Base-by-base conservation (phyloP, 2,888 invertebrate genomes). In the Rhabditoides inermis region DNA sequence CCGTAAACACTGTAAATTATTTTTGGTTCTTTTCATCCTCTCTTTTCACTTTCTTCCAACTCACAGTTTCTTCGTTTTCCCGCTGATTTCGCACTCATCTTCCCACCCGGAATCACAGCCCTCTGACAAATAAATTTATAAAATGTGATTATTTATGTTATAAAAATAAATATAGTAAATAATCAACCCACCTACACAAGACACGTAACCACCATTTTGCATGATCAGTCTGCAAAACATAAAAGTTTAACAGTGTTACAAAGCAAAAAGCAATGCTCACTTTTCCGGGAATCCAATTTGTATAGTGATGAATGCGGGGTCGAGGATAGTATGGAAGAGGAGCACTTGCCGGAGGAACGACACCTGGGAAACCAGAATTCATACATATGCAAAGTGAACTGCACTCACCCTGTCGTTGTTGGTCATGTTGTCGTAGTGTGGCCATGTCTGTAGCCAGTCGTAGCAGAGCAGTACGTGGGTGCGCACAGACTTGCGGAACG, bases 371-470 rank as follows among this genome's bases (percentile, higher is more conserved):
- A 22, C 7, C 18, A 45, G 4, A n/a, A n/a, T n/a, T n/a, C n/a
- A n/a, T n/a, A n/a, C n/a, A n/a, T n/a, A n/a, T n/a, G n/a, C n/a
- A n/a, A n/a, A n/a, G n/a, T n/a, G n/a, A 30, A 30, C 6, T 18
- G 12, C 2, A 6, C 42, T 28, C 28, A 68, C 65, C 53, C 62
- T 58, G 48, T 73, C 73, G 15, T 56, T 53, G 22, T 63, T 64
- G 47, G 58, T 58, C 41, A 73, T 53, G 28, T 53, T 52, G n/a
- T 60, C 58, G 46, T 65, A 69, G 35, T 62, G 62, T 2, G 70
- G 70, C 73, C 73, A 73, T 7, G 67, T 62, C 52, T 74, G 69
- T 3, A 73, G 60, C 73, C 73, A 73, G 49, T 73, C 73, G 56
- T 69, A 70, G 40, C 73, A 70, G 45, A 73, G 56, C 37, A 73